Evolutionary conservation across 1,140 invertebrate genomes (phyloP), one percentile per base, ranked within the genome.

Genomic region (Yoshiicerus persimilis): DNA sequence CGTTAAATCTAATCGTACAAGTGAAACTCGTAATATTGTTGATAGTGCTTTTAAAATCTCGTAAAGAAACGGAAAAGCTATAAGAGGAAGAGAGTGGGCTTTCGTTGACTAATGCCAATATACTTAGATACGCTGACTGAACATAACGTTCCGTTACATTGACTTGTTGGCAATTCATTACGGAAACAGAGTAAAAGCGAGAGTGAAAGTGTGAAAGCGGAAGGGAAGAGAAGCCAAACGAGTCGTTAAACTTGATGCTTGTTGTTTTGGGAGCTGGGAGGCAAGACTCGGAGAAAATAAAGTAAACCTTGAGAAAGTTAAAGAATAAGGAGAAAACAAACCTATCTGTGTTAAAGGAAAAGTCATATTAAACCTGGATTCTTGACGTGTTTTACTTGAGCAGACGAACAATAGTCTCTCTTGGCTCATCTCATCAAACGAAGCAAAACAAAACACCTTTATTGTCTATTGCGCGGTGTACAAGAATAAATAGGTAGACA

Each of bases 91-190:
- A 70, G 27, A 10, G 9, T 27, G 27, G 25, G 62, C 27, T 32
- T 32, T 1, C 8, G 27, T 66, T 16, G 13, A 70, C 25, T 30
- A 70, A 10, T 70, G 16, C 25, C 27, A 32, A 38, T 80, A 80
- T 36, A 77, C 23, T 36, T 36, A 80, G 32, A n/a, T n/a, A 80
- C 4, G 3, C 34, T 20, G 75, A 23, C 34, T 38, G 75, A 34
- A n/a, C 20, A 2, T 36, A 32, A 20, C 75, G 75, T 80, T 80
- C 75, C 75, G 32, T 80, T 80, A 34, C 20, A 34, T 80, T 80
- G 75, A 80, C 75, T 80, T 80, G 75, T 80, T 80, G 75, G 75
- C 75, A 36, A 80, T 80, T 80, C 75, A 80, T 80, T 80, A 80
- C 75, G 75, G 75, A 80, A 34, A 80, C 75, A 80, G 16, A 80